phyloP scores from a whole-genome alignment of 30 jellyfish, hydroid and myxozoan genomes.

The Aurelia sp. region DNA sequence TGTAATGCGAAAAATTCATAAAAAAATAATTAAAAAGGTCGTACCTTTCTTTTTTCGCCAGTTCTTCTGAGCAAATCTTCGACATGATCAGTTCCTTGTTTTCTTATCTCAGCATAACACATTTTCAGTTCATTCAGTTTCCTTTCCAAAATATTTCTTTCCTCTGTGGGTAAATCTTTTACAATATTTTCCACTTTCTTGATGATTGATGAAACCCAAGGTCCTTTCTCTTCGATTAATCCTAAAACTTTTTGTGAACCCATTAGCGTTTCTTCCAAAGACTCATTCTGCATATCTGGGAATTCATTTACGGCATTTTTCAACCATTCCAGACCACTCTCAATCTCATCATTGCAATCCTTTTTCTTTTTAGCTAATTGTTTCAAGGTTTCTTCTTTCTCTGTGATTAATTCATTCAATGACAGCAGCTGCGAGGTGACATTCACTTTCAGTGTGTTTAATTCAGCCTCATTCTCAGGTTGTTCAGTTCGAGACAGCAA shows the following conservation, averaged over 20 bases:
- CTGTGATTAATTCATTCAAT: constrained; percentile 7
- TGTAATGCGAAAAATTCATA: background rate
- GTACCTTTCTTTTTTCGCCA: constrained; percentile 34
- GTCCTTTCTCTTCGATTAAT: constrained; percentile 12
- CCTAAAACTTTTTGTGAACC: constrained; percentile 10
- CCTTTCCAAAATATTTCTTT: constrained; percentile 8
- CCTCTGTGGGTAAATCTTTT: constrained; percentile 34
- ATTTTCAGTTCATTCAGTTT: constrained; percentile 30
- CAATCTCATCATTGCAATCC: constrained; percentile 16
- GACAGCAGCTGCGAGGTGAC: constrained; percentile 1
- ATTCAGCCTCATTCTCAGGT: background rate
- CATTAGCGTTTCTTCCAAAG: constrained; percentile 30
- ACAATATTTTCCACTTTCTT: background rate
- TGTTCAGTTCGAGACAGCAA: constrained; percentile 11
- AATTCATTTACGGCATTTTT: constrained; percentile 24
- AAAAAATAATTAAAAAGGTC: background rate
- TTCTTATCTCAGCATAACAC: constrained; percentile 33
- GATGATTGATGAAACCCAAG: constrained; percentile 17
- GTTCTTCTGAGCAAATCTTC: constrained; percentile 21
- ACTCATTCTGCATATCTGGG: constrained; percentile 49
- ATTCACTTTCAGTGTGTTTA: background rate
- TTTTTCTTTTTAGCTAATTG: background rate
- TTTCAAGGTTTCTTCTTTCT: constrained; percentile 25
- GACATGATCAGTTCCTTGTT: constrained; percentile 39
- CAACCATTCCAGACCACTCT: constrained; percentile 45